phyloP scores from a whole-genome alignment of 1,140 invertebrate species.

The Lasioglossum baleicum region DNA sequence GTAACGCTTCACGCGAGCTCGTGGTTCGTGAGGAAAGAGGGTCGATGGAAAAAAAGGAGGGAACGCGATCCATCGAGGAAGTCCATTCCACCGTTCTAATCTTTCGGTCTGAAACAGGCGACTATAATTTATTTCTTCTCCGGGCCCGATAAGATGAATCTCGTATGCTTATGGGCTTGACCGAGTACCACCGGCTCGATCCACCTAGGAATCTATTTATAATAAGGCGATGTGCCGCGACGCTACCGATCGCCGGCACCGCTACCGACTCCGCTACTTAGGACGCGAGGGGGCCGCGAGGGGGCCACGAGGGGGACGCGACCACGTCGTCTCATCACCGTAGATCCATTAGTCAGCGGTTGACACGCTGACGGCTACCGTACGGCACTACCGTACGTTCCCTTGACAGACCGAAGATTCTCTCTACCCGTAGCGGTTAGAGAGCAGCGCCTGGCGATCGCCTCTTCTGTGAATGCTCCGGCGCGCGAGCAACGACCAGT shows the following conservation, averaged over 20 bases:
- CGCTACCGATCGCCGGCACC: slow-evolving; percentile 51
- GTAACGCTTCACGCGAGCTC: too few relatives aligned
- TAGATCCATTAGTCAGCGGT: slow-evolving; percentile 75
- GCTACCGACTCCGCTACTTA: too few relatives aligned
- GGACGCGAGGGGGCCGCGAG: too few relatives aligned
- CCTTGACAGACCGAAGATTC: slow-evolving; percentile 63
- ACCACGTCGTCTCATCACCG: slow-evolving; percentile 71
- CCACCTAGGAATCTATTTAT: slow-evolving; percentile 69
- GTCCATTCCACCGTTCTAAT: slow-evolving; percentile 44
- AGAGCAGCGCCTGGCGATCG: too few relatives aligned
- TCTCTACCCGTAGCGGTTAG: too few relatives aligned
- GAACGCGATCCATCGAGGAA: slow-evolving; percentile 6
- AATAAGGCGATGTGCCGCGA: slow-evolving; percentile 63
- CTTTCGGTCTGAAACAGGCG: slow-evolving; percentile 46
- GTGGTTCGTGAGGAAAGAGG: too few relatives aligned
- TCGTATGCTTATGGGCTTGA: slow-evolving; percentile 43
- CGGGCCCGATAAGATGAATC: slow-evolving; percentile 67
- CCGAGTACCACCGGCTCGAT: slow-evolving; percentile 44
- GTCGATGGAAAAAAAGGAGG: slow-evolving; percentile 2
- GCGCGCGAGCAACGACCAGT: slow-evolving; percentile 73
- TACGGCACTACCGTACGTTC: slow-evolving; percentile 58
- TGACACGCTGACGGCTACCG: slow-evolving; percentile 75
- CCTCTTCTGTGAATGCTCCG: too few relatives aligned
- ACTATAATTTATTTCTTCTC: slow-evolving; percentile 60
- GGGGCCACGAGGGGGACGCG: slow-evolving; percentile 53